phyloP scores from a whole-genome alignment of 2,888 invertebrate genomes.

The Steinernema hermaphroditum region DNA sequence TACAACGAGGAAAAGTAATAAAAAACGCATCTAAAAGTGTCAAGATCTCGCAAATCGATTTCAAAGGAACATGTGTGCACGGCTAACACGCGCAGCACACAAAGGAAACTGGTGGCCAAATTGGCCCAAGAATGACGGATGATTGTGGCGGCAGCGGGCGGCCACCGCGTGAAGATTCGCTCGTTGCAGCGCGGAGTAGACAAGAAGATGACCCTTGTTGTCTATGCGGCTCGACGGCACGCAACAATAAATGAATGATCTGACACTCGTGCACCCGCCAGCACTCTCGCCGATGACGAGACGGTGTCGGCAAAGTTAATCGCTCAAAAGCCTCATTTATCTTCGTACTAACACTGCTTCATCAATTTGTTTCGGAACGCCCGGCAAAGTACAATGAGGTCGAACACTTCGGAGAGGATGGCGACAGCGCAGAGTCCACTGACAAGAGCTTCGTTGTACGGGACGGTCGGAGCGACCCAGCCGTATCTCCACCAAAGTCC shows the following conservation, averaged over 20 bases:
- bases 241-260: conserved; percentile 30
- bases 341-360: conserved; percentile 25
- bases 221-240: conserved; percentile 8
- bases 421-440: neutral
- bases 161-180: too few species aligned
- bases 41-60: neutral
- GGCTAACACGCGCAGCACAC: conserved; percentile 3
- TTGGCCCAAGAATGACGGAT: neutral
- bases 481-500: neutral
- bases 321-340: conserved; percentile 26
- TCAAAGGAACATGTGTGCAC: neutral
- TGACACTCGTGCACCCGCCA: conserved; percentile 2
- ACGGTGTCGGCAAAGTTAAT: conserved; percentile 28
- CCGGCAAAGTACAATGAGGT: conserved; percentile 17
- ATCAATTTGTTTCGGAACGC: conserved; percentile 29
- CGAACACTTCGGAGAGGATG: neutral
- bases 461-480: neutral
- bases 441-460: neutral
- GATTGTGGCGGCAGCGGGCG: neutral
- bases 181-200: neutral
- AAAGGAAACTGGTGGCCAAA: conserved; percentile 1
- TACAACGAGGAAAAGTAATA: neutral
- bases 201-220: conserved; percentile 27
- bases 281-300: conserved; percentile 5
- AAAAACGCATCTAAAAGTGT: conserved; percentile 24